Evolutionary conservation across 2,888 invertebrate species (phyloP), one percentile per base, ranked within the genome.

Genomic region (Hyles lineata): DNA sequence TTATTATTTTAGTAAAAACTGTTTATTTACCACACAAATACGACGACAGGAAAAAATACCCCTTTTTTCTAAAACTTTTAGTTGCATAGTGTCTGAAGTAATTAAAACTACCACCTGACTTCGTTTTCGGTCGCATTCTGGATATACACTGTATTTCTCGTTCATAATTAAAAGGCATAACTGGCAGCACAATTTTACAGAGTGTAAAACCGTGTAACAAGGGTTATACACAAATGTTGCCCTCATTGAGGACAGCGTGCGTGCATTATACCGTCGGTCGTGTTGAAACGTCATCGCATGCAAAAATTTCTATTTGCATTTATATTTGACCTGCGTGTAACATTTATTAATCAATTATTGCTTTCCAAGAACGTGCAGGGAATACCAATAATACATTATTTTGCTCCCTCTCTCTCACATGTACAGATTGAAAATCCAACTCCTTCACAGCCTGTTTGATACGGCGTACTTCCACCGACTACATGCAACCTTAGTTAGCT

Each of bases 171-270:
- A 35, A n/a, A 21, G 0, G 63, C 35, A 21, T 63, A 63, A n/a
- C 35, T 11, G n/a, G n/a, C 35, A 35, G 63, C 9, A 63, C 63
- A 21, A 63, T 35, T 23, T 25, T 15, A 25, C 23, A 25, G 35
- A 63, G 35, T 63, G 63, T 23, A 50, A 50, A 67, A 67, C 15
- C 43, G 43, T 67, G 43, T 67, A 43, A 67, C 67, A 67, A 50
- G n/a, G 23, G 21, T 23, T 23, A 6, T 35, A 21, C 9, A 67
- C 50, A 43, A 43, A 50, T 21, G 29, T n/a, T 71, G 50, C 32
- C 35, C 52, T 32, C 32, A 71, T 61, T 63, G 72, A 72, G 43
- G 61, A 62, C 72, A 17, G 62, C 63, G 35, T 72, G 62, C 63
- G 72, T 72, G 63, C 55, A 63, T 43, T 43, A 11, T 15, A n/a